Evolutionary conservation across 2,797 vertebrate genomes (phyloP).

Genomic region (Helicolenus hilgendorfi): DNA sequence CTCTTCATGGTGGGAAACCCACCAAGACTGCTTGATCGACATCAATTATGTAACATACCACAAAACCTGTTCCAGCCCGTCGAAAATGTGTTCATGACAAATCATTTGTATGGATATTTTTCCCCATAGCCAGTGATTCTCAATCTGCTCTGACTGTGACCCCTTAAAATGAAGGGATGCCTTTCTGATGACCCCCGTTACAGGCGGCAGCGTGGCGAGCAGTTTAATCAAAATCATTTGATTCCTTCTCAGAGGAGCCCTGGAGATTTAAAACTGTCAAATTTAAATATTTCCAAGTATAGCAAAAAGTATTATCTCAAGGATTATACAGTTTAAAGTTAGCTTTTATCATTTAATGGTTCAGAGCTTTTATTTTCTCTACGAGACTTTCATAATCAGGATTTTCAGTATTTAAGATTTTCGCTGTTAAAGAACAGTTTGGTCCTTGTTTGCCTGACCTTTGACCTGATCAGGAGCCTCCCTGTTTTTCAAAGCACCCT

Average conservation of each 20-base stretch:
- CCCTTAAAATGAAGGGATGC: background rate
- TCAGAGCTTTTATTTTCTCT: background rate
- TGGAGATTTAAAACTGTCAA: background rate
- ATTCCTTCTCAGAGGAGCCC: background rate
- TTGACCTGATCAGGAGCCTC: background rate
- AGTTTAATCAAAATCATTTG: background rate
- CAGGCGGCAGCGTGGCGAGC: background rate
- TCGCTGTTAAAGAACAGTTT: background rate
- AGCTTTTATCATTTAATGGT: background rate
- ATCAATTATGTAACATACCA: background rate
- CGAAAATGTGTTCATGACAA: background rate
- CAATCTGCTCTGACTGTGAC: background rate
- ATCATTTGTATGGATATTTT: background rate
- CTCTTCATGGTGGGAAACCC: background rate
- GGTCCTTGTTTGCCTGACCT: no score
- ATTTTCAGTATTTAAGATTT: background rate
- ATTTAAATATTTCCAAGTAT: background rate
- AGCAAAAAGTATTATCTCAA: background rate
- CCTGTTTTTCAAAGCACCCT: background rate
- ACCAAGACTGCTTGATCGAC: background rate
- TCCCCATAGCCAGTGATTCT: background rate
- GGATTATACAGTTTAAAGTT: background rate
- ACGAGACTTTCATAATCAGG: background rate
- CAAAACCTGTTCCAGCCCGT: background rate
- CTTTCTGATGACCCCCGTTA: background rate